Evolutionary conservation across 2,888 invertebrate species (phyloP), one percentile per base, ranked within the genome.

Genomic region (Maniola hyperantus): DNA sequence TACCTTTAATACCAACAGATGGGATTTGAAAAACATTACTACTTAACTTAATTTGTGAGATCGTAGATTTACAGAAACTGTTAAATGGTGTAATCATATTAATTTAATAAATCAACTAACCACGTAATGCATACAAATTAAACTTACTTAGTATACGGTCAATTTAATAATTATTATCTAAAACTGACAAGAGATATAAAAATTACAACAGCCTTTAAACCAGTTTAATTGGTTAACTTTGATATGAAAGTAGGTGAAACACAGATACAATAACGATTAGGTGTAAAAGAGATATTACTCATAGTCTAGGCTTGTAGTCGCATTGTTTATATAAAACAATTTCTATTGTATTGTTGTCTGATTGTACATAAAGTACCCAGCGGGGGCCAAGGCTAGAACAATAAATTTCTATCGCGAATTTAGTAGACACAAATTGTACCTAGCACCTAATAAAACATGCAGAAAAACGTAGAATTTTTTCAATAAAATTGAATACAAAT

Each of bases 251-350:
- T 61, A 26, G 61, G 50, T 33, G 48, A 15, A 36, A 46, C 36
- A 64, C 15, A 53, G 53, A 64, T 64, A 61, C 36, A 1, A 13
- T 50, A 39, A 39, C 20, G 61, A 61, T 61, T 61, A 61, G 61
- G 36, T 39, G 39, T 39, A 18, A 50, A 20, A 51, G 36, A 61
- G 36, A 51, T 51, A 61, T 61, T 61, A 61, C 34, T 61, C 61
- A 61, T 61, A 51, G 61, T 61, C 50, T 61, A 48, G 34, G 20
- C 48, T 2, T 39, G 50, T 36, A 18, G 50, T 44, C 5, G 33
- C 50, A 59, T 48, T 59, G 59, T 59, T 33, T 59, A 59, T 48
- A 34, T 59, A 33, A 34, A 46, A 46, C 46, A 46, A 46, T 33
- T 34, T 42, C 42, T 57, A 57, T 57, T 42, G 57, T 42, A 20